Evolutionary conservation across 2,113 vertebrate genomes (phyloP), one percentile per base, ranked within the genome.

Genomic region (Pipra filicauda): DNA sequence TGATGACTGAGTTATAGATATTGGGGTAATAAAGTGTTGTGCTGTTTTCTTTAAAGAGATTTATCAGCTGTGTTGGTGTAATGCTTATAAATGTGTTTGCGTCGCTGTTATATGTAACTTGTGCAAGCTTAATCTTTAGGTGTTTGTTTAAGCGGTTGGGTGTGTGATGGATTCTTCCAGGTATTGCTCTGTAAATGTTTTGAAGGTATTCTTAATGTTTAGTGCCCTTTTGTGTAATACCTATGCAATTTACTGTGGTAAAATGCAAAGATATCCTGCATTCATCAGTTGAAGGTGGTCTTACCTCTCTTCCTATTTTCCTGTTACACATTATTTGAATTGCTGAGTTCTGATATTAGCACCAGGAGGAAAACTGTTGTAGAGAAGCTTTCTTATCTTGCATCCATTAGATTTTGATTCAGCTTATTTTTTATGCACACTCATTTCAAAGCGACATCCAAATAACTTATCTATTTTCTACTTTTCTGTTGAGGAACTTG

Each of bases 131-230:
- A 64, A 85, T 92, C 54, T 73, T 81, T 35, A 72, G 20, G 12
- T 91, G 84, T 88, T 94, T 85, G 51, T 88, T 92, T 81, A 91
- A 88, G 19, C 62, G 44, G 18, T 69, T 94, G 33, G 44, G 39
- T 31, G 12, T 72, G 22, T 94, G 33, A 73, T 31, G 72, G 66
- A 57, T 51, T 75, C 43, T 87, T 88, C 20, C 46, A 80, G 61
- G 27, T 55, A 61, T 76, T 85, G 55, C 81, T 93, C 15, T 52
- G 30, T 64, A 82, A 58, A 22, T 44, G 58, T 35, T 84, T 59
- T n/a, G 5, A 77, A 75, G 48, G n/a, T 75, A n/a, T 85, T 74
- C 26, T 48, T 78, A 82, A 58, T 82, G 28, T 48, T 88, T 55
- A 57, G 24, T 88, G 58, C 20, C 4, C 22, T 79, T 82, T 77